Evolutionary conservation across 2,797 vertebrate genomes (phyloP), one percentile per base, ranked within the genome.

Genomic region (Chaetodon trifasciatus): DNA sequence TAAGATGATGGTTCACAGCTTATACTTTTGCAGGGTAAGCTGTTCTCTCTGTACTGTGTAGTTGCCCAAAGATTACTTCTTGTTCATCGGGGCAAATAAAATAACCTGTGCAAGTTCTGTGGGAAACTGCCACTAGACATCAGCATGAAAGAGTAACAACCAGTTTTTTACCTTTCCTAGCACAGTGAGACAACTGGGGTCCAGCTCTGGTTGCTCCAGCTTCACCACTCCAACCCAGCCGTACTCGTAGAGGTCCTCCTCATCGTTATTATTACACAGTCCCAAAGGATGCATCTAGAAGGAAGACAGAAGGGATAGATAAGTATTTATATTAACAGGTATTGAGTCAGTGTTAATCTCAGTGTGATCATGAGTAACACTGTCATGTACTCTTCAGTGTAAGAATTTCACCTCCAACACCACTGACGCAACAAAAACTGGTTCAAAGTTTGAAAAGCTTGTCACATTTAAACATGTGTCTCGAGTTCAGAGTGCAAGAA

Each of bases 211-310:
- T 89, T 98, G 97, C 86, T 99, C 98, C 90, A 99, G 93, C 90
- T 99, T 99, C 90, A 99, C 98, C 92, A 99, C 98, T 24, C 98
- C 98, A 17, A 99, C 98, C 98, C 98, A 99, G 91, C 98, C 98
- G 0, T 99, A 99, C 76, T 99, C 98, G 13, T 99, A 98, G 1
- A 99, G 94, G 84, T 99, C 98, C 84, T 99, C 98, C 77, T 99
- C 98, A 8, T 99, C 98, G 6, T 99, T 99, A 91, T 97, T 99
- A 82, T 99, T 99, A 93, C 98, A 99, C 61, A 99, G 95, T 90
- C 98, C 98, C 76, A 99, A 89, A 11, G 98, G 98, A 93, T 99
- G 98, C 98, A 99, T 99, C 98, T 99, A 92, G 28, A 91, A 91
- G 91, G 47, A 83, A 70, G 16, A 76, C 0, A 85, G 39, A 78